A percentile compares a stretch with the other conserved stretches of the same genome.
These are phyloP conservation scores for Misgurnus anguillicaudatus DNA, from an alignment of 2,113 vertebrate genomes.

Conservation along the genomic window DNA sequence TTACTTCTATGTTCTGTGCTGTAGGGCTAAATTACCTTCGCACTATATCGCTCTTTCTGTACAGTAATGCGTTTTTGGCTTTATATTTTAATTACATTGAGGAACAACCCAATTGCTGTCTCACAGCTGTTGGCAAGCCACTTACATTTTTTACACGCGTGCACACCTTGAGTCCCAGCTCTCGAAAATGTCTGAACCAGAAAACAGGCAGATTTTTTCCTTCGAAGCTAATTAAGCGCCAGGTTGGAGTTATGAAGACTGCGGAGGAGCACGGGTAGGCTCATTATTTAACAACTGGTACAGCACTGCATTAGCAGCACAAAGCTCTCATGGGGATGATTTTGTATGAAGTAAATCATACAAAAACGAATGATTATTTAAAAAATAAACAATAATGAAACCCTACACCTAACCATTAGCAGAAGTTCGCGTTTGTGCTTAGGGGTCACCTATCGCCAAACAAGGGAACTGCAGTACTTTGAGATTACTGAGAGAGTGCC, in stretches of 20 bases:
- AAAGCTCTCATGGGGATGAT: too few species aligned
- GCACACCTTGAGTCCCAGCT: constrained; percentile 31
- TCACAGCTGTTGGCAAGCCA: constrained; percentile 36
- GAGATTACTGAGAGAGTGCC: too few species aligned
- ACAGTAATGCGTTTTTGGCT: constrained; percentile 37
- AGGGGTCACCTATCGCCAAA: too few species aligned
- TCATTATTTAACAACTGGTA: constrained; percentile 15
- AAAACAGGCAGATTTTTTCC: constrained; percentile 5
- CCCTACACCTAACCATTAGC: too few species aligned
- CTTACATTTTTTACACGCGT: constrained; percentile 29
- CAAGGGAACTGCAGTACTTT: too few species aligned
- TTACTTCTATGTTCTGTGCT: background rate
- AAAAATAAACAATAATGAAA: too few species aligned
- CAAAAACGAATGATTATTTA: too few species aligned
- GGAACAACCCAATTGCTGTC: constrained; percentile 40
- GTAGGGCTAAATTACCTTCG: constrained; percentile 11
- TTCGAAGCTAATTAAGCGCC: constrained; percentile 22
- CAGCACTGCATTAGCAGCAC: too few species aligned
- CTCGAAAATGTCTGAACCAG: constrained; percentile 23
- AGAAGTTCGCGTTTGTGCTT: too few species aligned
- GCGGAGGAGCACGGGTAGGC: background rate
- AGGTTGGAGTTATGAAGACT: constrained; percentile 7
- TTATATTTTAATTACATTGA: constrained; percentile 48
- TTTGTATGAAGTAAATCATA: too few species aligned
- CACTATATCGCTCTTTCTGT: constrained; percentile 14